A percentile compares a stretch with the other conserved stretches of the same genome.
These are phyloP conservation scores for Saxidomus purpurata DNA, from an alignment of 1,140 invertebrate genomes.

Conservation along the genomic window DNA sequence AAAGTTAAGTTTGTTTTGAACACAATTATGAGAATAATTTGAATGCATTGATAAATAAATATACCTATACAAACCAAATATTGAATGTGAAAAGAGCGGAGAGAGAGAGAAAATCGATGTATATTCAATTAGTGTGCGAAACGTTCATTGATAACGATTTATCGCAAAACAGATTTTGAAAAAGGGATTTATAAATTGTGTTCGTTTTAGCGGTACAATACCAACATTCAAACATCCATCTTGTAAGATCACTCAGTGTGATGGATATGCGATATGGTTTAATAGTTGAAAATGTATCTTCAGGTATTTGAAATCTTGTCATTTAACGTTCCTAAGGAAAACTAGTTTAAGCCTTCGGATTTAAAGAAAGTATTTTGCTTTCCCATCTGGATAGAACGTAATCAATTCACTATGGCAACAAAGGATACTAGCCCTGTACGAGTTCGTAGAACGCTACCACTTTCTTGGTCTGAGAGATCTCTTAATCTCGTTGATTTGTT, in stretches of 20 bases:
- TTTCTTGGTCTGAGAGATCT: slow-evolving; percentile 37
- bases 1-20: no score
- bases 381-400: not conserved
- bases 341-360: no score
- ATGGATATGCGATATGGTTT: not conserved
- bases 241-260: not conserved
- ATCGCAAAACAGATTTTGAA: not conserved
- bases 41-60: not conserved
- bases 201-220: not conserved
- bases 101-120: not conserved
- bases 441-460: not conserved
- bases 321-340: no score
- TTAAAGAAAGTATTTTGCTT: not conserved
- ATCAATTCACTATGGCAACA: slow-evolving; percentile 16
- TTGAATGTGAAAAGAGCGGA: not conserved
- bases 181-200: not conserved
- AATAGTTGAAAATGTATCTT: not conserved
- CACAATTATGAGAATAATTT: no score
- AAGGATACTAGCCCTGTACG: not conserved
- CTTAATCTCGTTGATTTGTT: slow-evolving; percentile 67
- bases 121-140: not conserved
- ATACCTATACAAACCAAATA: not conserved
- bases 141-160: not conserved
- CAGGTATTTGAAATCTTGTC: no score
- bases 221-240: not conserved